A percentile compares a stretch with the other conserved stretches of the same genome.
These are phyloP conservation scores for Lucinisca nassula DNA, from an alignment of 2,888 invertebrate species.

Conservation along the genomic window DNA sequence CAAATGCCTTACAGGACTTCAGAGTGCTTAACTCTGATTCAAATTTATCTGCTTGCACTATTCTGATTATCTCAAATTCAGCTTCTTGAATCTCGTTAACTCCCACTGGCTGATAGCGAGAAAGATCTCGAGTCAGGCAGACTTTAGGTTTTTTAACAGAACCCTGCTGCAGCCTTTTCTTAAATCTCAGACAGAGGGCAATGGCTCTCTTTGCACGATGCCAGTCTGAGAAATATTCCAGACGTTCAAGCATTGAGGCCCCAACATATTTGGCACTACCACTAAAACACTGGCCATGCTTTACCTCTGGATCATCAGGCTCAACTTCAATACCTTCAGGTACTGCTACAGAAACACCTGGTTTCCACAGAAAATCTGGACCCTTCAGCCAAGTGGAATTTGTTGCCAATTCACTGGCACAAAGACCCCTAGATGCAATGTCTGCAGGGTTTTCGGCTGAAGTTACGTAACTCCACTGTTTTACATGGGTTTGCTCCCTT, in stretches of 20 bases:
- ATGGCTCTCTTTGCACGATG: conserved; percentile 16
- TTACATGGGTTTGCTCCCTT: not conserved
- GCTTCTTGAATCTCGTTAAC: not conserved
- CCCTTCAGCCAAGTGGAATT: conserved; percentile 58
- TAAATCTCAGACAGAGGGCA: conserved; percentile 31
- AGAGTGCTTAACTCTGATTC: not conserved
- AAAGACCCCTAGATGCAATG: not conserved
- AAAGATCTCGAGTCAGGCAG: not conserved
- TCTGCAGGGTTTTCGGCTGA: conserved; percentile 9
- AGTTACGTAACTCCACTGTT: conserved; percentile 1
- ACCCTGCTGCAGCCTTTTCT: not conserved
- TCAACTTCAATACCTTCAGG: not conserved
- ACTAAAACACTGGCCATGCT: not conserved
- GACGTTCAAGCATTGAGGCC: conserved; percentile 13
- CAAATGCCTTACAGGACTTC: not conserved
- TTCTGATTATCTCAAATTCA: conserved; percentile 8
- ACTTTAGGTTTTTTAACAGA: not conserved
- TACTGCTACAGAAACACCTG: not conserved
- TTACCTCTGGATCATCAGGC: conserved; percentile 23
- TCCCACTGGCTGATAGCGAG: not conserved
- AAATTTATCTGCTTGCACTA: not conserved
- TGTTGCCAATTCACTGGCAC: not conserved
- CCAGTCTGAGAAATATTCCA: conserved; percentile 44
- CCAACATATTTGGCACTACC: not conserved
- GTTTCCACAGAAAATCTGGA: conserved; percentile 39